These are phyloP conservation scores for Pachyuromys duprasi DNA, from an alignment of 2,797 vertebrate genomes.

Conservation along the genomic window DNA sequence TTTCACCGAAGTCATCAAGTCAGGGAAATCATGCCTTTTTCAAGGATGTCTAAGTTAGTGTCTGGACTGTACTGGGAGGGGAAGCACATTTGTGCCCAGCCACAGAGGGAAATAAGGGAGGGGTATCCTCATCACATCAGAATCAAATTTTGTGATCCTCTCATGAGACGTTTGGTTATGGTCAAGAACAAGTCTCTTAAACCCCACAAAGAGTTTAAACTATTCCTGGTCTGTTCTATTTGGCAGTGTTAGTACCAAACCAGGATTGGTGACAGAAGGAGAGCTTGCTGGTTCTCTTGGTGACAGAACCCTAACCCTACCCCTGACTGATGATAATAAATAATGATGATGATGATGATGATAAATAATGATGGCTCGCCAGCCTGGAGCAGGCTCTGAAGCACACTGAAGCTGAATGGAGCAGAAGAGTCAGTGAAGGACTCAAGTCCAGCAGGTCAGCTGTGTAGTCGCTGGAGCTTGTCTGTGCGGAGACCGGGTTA, in stretches of 20 bases:
- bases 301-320: neutral
- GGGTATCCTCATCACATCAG: neutral
- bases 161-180: neutral
- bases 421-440: neutral
- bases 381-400: neutral
- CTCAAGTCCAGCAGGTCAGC: neutral
- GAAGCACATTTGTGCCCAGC: neutral
- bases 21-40: neutral
- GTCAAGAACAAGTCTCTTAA: neutral
- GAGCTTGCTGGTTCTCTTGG: neutral
- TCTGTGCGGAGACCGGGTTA: neutral
- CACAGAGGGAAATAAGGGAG: neutral
- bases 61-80: neutral
- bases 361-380: neutral
- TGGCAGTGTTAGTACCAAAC: conserved; percentile 34
- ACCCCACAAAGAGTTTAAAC: neutral
- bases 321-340: neutral
- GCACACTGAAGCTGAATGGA: neutral
- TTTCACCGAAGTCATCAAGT: neutral
- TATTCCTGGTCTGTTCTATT: neutral
- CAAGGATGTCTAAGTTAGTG: neutral
- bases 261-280: neutral
- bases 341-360: too few species aligned
- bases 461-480: neutral
- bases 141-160: neutral